Base-by-base conservation (phyloP, 2,113 vertebrate genomes). In the Rissa tridactyla region DNA sequence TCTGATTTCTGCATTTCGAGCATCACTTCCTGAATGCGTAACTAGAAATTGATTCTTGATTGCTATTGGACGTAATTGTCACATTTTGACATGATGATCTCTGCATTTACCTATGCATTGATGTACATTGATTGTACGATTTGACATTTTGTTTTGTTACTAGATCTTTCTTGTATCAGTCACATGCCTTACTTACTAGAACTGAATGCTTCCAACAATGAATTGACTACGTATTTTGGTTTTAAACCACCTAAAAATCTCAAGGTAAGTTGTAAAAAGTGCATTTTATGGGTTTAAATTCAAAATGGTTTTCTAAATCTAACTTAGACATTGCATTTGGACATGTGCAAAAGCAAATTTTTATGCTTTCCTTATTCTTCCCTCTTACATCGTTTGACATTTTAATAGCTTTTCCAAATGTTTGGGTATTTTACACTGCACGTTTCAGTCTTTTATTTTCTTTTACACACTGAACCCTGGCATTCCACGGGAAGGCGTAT, bases 111-210 rank as follows among this genome's bases (percentile, higher is more conserved):
- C 23, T 40, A 5, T 19, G 51, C 8, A 3, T 86, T 92, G 26
- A 25, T 12, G 38, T 42, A 5, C 46, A 46, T 27, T 54, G 26
- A 54, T 54, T 15, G 52, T 54, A 47, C 70, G 38, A 21, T 77
- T 57, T 93, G 27, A 58, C 76, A 5, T 89, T 52, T 70, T 73
- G 20, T 88, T 66, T 55, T 68, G 2, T 79, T 92, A n/a, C 36
- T 79, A 99, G 99, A 99, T 98, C 97, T 99, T 84, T 99, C 99
- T 78, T 99, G 99, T 64, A 77, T 99, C 88, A 99, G 98, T 84
- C 97, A 96, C 94, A 99, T 99, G 99, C 99, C 99, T 66, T 97
- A 98, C 79, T 98, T 99, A 51, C 85, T 98, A 77, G 96, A 98
- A 88, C 97, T 99, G 91, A 98, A 99, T 46, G 98, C 98, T 66